Evolutionary conservation across 2,113 vertebrate species (phyloP), one percentile per base, ranked within the genome.

Genomic region (Orcinus orca): DNA sequence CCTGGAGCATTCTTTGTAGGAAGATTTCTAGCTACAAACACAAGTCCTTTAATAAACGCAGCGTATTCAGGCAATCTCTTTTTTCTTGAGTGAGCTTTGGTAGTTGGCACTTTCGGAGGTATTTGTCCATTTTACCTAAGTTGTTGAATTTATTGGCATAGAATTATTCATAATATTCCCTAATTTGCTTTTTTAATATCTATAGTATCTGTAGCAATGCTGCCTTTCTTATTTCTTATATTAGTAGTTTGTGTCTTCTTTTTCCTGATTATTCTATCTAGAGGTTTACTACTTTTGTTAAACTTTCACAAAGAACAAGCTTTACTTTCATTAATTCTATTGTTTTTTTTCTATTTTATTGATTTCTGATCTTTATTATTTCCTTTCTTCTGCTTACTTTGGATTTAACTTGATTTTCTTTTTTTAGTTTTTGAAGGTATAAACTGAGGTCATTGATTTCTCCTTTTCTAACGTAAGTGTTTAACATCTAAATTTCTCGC

Each of bases 251-350:
- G 20, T 47, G 23, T 67, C 55, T 85, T 62, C 13, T 68, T 47
- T 81, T 86, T 74, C 38, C 33, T 62, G 33, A 41, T 67, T n/a
- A 80, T 85, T n/a, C 33, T 55, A 23, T 71, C 60, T 65, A 47
- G 5, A 83, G 53, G 20, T 83, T 71, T 86, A 71, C 33, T 41
- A 88, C 55, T 53, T 88, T 21, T 31, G 50, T 44, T 31, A 7
- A 47, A 38, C 93, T 85, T 71, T 77, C 8, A 41, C 13, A 47
- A 93, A 90, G 55, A 91, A 76, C n/a, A 21, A 44, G 10, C 44
- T 91, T 97, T 83, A 20, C 44, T 97, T 84, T 73, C 25, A 87
- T 58, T 55, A 50, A 50, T 84, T 88, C 26, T 47, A 31, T 80
- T 65, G 17, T 1, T 53, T 18, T 53, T 86, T 29, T 44, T 70